phyloP scores from a whole-genome alignment of 1,140 invertebrate species.

The Pseudomyrmex sp. region DNA sequence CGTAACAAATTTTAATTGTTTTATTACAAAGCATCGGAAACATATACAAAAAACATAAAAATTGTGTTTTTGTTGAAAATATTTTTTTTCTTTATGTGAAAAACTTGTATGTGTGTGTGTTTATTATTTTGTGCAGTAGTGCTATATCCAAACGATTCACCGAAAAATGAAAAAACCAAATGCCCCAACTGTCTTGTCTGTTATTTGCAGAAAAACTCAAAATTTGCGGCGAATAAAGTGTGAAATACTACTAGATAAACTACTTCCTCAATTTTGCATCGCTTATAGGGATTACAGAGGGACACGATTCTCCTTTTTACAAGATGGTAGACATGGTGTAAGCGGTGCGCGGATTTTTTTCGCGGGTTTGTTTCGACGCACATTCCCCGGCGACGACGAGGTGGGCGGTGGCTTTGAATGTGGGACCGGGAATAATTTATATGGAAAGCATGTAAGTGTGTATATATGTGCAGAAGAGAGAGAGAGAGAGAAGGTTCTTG shows the following conservation, averaged over 20 bases:
- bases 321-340: constrained; percentile 52
- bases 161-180: constrained; percentile 11
- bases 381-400: constrained; percentile 52
- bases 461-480: not conserved
- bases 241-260: constrained; percentile 46
- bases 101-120: too few species aligned
- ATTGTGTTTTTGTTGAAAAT: too few species aligned
- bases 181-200: not conserved
- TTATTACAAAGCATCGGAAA: not conserved
- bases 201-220: not conserved
- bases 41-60: too few species aligned
- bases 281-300: constrained; percentile 8
- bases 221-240: constrained; percentile 26
- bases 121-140: not conserved
- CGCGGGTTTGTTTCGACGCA: constrained; percentile 65
- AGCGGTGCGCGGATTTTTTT: constrained; percentile 72
- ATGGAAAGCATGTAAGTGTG: constrained; percentile 54
- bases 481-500: constrained; percentile 64
- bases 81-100: too few species aligned
- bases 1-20: constrained; percentile 13
- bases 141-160: not conserved
- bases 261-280: constrained; percentile 66
- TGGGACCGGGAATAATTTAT: constrained; percentile 74
- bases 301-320: constrained; percentile 47
- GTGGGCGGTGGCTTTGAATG: constrained; percentile 62